Conservation (phyloP, 2,888 invertebrate species). For the Trimorus sp. region DNA sequence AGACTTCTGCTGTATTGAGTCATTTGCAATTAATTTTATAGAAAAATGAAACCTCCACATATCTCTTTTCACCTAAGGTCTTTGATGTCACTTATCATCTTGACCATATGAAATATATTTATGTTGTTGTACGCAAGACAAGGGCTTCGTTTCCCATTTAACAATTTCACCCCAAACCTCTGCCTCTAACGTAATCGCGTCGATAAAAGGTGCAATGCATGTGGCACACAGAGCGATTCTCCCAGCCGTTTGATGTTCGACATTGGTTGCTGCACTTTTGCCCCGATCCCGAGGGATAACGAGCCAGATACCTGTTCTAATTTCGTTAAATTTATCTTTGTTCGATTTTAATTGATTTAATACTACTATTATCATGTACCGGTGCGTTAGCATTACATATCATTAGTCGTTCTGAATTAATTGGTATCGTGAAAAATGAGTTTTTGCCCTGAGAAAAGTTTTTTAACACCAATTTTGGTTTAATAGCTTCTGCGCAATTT, state of each 20-base stretch:
- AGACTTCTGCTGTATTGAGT: constrained; percentile 47
- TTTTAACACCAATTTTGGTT: too few relatives aligned
- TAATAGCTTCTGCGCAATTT: too few relatives aligned
- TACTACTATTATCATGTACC: too few relatives aligned
- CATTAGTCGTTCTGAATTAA: too few relatives aligned
- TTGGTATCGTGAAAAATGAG: too few relatives aligned
- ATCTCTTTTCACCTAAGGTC: constrained; percentile 48
- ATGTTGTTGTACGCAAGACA: constrained; percentile 22
- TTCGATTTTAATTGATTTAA: too few relatives aligned
- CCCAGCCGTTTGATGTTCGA: constrained; percentile 59
- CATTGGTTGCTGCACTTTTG: constrained; percentile 40
- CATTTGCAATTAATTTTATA: constrained; percentile 63
- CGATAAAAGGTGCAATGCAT: constrained; percentile 36
- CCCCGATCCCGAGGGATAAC: not conserved
- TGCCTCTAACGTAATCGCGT: constrained; percentile 32
- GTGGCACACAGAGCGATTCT: constrained; percentile 44
- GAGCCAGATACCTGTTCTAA: too few relatives aligned
- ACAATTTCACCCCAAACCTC: constrained; percentile 34
- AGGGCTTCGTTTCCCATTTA: constrained; percentile 32
- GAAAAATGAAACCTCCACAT: constrained; percentile 72
- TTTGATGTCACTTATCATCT: constrained; percentile 18
- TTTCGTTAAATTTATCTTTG: too few relatives aligned
- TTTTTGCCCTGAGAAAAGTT: too few relatives aligned
- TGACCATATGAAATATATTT: constrained; percentile 48
- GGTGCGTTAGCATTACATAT: too few relatives aligned